Base-by-base conservation (phyloP, 1,140 invertebrate genomes). In the Meloidogyne exigua region DNA sequence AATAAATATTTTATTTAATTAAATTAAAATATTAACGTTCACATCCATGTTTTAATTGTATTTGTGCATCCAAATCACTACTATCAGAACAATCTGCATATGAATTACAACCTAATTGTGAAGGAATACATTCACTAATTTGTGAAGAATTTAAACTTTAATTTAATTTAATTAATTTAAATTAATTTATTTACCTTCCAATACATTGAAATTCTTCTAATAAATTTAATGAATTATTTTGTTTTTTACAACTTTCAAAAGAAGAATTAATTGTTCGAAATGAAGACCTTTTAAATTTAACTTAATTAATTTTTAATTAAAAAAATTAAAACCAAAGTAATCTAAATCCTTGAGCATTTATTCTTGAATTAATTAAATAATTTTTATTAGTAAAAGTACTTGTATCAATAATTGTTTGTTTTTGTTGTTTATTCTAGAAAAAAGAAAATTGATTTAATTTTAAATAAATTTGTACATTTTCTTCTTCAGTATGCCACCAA, bases 401-500 rank as follows among this genome's bases (percentile, higher is more conserved):
- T 18, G 44, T 49, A 2, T 15, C 15, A 18, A 49, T 15, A 49
- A 15, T 49, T 49, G 44, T 49, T 49, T 49, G 44, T 49, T 49
- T 57, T n/a, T 57, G 44, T 18, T 49, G 13, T 18, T 49, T 49
- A 18, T 18, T 18, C 44, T 49, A 18, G 5, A 49, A 49, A 49
- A 49, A 4, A 18, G 18, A 49, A 18, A n/a, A n/a, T 15, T n/a
- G n/a, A 57, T 15, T 7, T n/a, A 57, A 15, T n/a, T 57, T 57
- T n/a, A n/a, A 9, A 9, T 57, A 57, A 57, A n/a, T 32, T 32
- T 32, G 2, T n/a, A 57, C 66, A 49, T 75, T 67, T 39, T 65
- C 9, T n/a, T 44, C 39, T n/a, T 78, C 76, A 18, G 76, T 78
- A 68, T 78, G 76, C 76, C 76, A 78, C 76, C 76, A 78, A 18